phyloP scores from a whole-genome alignment of 2,888 invertebrate species.

The Ctena decussata region DNA sequence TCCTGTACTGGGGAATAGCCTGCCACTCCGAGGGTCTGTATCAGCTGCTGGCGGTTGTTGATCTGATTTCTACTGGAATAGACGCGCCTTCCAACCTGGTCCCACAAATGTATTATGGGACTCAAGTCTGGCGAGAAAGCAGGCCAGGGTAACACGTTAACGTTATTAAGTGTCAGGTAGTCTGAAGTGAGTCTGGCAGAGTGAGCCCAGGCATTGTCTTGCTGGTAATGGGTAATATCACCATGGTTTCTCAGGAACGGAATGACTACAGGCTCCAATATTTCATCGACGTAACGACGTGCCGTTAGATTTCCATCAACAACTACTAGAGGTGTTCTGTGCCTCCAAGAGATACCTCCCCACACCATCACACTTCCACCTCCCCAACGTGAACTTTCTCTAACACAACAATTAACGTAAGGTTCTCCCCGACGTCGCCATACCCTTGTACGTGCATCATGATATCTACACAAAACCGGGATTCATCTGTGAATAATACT shows the following conservation, averaged over 20 bases:
- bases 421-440: constrained; percentile 15
- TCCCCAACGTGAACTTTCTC: constrained; percentile 9
- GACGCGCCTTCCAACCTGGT: constrained; percentile 20
- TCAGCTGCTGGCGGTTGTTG: neutral
- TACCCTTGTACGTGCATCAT: neutral
- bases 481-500: constrained; percentile 32
- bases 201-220: constrained; percentile 25
- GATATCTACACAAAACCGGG: constrained; percentile 19
- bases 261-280: neutral
- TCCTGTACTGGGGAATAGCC: constrained; percentile 9
- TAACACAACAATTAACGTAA: neutral
- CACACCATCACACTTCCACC: constrained; percentile 21
- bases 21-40: constrained; percentile 9
- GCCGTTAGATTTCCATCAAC: constrained; percentile 11
- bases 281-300: constrained; percentile 16
- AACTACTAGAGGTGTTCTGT: constrained; percentile 19
- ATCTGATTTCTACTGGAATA: neutral
- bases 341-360: constrained; percentile 8
- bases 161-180: neutral
- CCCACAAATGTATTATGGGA: constrained; percentile 3
- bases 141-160: constrained; percentile 3
- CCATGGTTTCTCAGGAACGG: neutral
- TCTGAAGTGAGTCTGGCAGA: constrained; percentile 10
- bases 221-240: neutral
- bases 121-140: constrained; percentile 17